Conservation (phyloP, 92 coral and sea anemone species). For the Micromussa lordhowensis region DNA sequence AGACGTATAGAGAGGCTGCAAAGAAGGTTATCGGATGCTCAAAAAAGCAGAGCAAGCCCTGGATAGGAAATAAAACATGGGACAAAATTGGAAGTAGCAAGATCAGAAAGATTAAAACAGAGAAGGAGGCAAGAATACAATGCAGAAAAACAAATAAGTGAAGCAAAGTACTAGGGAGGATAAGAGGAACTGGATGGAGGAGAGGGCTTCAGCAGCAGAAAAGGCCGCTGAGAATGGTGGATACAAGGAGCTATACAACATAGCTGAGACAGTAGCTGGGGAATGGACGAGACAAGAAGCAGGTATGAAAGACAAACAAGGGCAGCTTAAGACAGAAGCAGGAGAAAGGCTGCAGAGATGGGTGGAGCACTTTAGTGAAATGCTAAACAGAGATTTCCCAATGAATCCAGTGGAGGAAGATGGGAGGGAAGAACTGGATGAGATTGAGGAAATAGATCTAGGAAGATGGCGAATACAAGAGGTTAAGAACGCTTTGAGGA, state of each 20-base stretch:
- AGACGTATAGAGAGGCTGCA: slow-evolving; percentile 14
- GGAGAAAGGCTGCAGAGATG: too few relatives aligned
- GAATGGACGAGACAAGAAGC: slow-evolving; percentile 2
- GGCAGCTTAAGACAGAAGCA: neutral
- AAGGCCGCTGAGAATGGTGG: slow-evolving; percentile 22
- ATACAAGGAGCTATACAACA: slow-evolving; percentile 13
- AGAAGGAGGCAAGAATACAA: too few relatives aligned
- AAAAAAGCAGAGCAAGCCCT: slow-evolving; percentile 18
- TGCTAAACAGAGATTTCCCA: slow-evolving; percentile 23
- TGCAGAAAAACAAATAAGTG: too few relatives aligned
- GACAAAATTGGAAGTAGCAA: too few relatives aligned
- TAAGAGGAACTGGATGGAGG: too few relatives aligned
- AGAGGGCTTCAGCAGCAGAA: neutral
- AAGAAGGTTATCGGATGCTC: slow-evolving; percentile 2
- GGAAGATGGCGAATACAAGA: neutral
- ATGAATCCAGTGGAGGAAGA: slow-evolving; percentile 12
- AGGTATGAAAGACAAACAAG: slow-evolving; percentile 30
- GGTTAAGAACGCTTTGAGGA: neutral
- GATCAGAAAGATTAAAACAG: too few relatives aligned
- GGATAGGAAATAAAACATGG: too few relatives aligned
- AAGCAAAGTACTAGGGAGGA: too few relatives aligned
- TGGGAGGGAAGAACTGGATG: neutral
- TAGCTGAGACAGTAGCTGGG: slow-evolving; percentile 15
- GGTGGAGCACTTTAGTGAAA: neutral
- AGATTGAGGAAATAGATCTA: neutral